These are phyloP conservation scores for Hypothenemus hampei DNA, from an alignment of 1,140 invertebrate species.

Conservation along the genomic window DNA sequence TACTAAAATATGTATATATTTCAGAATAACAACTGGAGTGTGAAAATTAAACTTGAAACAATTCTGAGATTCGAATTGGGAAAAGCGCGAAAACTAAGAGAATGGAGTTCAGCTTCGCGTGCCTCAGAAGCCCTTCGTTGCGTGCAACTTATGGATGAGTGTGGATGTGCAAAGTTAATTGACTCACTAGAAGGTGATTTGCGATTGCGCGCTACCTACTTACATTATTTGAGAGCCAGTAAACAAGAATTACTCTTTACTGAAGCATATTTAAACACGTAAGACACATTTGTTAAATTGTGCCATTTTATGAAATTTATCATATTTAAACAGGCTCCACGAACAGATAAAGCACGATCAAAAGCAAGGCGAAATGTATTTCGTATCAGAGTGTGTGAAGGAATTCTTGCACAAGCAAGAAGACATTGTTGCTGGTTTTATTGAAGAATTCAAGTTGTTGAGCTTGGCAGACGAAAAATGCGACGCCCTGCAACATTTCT, in stretches of 20 bases:
- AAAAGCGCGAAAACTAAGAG: slow-evolving; percentile 81
- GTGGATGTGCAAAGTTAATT: slow-evolving; percentile 71
- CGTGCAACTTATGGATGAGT: slow-evolving; percentile 66
- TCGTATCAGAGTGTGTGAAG: slow-evolving; percentile 73
- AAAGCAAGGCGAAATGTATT: slow-evolving; percentile 68
- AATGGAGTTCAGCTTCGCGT: slow-evolving; percentile 77
- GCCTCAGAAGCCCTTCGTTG: slow-evolving; percentile 78
- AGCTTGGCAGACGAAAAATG: slow-evolving; percentile 79
- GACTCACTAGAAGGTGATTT: slow-evolving; percentile 78
- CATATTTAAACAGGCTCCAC: no score
- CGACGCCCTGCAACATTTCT: slow-evolving; percentile 64
- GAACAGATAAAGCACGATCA: slow-evolving; percentile 66
- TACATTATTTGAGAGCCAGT: slow-evolving; percentile 79
- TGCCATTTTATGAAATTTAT: no score
- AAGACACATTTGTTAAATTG: no score
- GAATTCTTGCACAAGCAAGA: slow-evolving; percentile 75
- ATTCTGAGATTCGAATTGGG: slow-evolving; percentile 78
- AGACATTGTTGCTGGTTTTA: slow-evolving; percentile 60
- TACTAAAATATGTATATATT: slow-evolving; percentile 11
- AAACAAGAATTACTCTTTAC: slow-evolving; percentile 78
- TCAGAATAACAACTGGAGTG: slow-evolving; percentile 29
- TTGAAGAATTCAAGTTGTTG: slow-evolving; percentile 68
- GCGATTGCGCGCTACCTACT: slow-evolving; percentile 70
- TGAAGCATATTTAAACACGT: slow-evolving; percentile 70
- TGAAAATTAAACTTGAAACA: slow-evolving; percentile 60